phyloP scores from a whole-genome alignment of 2,797 vertebrate genomes.

The Pangasius macronema region DNA sequence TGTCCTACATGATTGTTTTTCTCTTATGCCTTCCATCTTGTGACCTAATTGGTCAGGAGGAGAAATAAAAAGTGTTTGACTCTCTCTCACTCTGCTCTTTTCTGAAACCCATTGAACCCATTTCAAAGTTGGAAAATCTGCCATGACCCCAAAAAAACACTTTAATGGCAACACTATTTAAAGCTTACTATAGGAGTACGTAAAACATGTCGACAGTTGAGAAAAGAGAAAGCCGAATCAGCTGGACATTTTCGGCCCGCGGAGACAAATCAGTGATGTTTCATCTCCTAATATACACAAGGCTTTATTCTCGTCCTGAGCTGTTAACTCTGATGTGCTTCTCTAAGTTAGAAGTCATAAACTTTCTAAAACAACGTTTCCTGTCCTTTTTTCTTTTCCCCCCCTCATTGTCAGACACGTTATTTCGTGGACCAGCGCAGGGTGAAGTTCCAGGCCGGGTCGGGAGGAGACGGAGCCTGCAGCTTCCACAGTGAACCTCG shows the following conservation, averaged over 20 bases:
- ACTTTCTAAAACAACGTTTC: neutral
- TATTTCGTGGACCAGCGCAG: constrained; percentile 86
- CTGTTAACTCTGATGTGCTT: neutral
- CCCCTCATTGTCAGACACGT: constrained; percentile 72
- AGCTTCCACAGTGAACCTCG: constrained; percentile 93
- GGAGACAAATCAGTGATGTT: neutral
- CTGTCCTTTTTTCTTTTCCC: neutral
- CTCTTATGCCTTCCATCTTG: neutral
- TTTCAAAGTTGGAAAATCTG: no score
- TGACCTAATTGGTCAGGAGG: no score
- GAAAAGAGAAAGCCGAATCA: neutral
- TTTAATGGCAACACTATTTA: no score
- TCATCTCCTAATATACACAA: neutral
- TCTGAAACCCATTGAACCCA: no score
- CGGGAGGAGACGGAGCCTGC: constrained; percentile 80
- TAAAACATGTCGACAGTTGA: no score
- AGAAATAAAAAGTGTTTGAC: neutral
- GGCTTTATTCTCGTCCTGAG: neutral
- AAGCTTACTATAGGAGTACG: no score
- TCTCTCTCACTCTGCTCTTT: no score
- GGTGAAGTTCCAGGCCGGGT: constrained; percentile 83
- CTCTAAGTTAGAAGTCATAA: neutral
- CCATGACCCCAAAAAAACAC: neutral
- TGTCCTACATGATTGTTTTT: no score
- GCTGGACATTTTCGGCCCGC: neutral